Evolutionary conservation across 2,113 vertebrate species (phyloP).

Genomic region (Amphiprion percula): DNA sequence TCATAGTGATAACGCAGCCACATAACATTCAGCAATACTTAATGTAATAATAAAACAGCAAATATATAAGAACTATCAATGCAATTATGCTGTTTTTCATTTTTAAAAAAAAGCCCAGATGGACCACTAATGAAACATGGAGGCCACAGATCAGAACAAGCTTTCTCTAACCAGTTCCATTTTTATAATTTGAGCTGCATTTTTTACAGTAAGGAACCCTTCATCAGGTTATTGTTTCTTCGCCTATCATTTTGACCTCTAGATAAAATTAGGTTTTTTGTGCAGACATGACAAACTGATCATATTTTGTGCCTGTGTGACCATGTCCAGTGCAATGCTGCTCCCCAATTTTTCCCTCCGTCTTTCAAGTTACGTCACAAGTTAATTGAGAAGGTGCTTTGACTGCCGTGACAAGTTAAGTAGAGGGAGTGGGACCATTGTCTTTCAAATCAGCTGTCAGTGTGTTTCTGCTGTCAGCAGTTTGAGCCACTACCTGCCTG

Average conservation of each 20-base stretch:
- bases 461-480: conserved; percentile 82
- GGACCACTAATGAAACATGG: conserved; percentile 1
- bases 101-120: conserved; percentile 13
- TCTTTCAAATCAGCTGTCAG: conserved; percentile 87
- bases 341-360: conserved; percentile 52
- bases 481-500: conserved; percentile 86
- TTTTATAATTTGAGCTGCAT: background rate
- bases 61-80: background rate
- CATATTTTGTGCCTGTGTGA: background rate
- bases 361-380: conserved; percentile 66
- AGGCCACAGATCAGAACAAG: background rate
- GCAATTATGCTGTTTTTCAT: background rate
- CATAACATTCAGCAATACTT: background rate
- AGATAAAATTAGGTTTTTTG: background rate
- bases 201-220: background rate
- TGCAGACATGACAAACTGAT: background rate
- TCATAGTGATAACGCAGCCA: background rate
- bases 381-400: conserved; percentile 80
- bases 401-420: conserved; percentile 85
- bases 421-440: conserved; percentile 82
- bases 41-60: background rate
- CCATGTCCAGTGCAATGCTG: conserved; percentile 15
- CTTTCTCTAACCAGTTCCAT: background rate
- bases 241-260: background rate
- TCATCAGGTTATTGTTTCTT: background rate